phyloP scores from a whole-genome alignment of 2,113 vertebrate genomes.

The Solenodon paradoxus region DNA sequence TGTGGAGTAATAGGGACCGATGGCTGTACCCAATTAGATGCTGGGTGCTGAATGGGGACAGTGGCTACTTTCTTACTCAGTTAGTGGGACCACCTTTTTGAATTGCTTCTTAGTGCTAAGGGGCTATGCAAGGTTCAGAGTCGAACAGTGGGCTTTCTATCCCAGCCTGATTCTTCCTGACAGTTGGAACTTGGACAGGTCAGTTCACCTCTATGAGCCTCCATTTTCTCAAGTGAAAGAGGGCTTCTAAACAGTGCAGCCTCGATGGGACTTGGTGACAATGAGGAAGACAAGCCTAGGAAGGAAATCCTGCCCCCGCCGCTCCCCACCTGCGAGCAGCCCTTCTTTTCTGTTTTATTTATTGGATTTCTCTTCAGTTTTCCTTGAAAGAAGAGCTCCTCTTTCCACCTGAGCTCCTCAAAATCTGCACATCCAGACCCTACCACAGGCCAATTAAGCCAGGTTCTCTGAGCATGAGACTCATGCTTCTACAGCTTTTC shows the following conservation, averaged over 20 bases:
- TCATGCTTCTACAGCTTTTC: accelerated
- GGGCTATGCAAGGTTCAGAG: accelerated
- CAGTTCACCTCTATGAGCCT: background rate
- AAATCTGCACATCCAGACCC: accelerated
- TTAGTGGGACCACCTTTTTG: background rate
- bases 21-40: accelerated
- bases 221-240: background rate
- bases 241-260: background rate
- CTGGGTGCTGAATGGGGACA: background rate
- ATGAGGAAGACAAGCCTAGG: background rate
- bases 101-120: background rate
- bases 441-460: background rate
- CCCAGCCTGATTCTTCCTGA: background rate
- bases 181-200: background rate
- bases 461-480: background rate
- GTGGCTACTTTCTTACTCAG: background rate
- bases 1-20: too few species aligned
- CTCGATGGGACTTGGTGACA: background rate
- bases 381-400: background rate
- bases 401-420: background rate
- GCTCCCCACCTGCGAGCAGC: accelerated
- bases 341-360: background rate
- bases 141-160: background rate
- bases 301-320: background rate
- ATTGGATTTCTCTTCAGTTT: background rate